A percentile compares a stretch with the other conserved stretches of the same genome.
phyloP scores from a whole-genome alignment of 2,113 vertebrate genomes.

The Harpagus bidentatus region DNA sequence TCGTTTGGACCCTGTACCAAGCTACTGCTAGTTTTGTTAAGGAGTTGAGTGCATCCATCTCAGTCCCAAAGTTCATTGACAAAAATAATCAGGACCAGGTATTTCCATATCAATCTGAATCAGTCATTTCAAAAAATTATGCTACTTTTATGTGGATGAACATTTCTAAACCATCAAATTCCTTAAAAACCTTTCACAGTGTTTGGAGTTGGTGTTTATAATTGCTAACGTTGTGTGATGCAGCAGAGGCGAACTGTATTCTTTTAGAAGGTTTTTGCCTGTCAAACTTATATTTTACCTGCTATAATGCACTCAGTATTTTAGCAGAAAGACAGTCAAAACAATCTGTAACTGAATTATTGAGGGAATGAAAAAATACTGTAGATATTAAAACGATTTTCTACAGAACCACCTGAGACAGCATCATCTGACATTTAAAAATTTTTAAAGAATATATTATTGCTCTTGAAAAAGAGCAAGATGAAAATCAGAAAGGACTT shows the following conservation, averaged over 20 bases:
- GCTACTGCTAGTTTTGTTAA: fast-evolving
- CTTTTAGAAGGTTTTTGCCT: neutral
- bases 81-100: neutral
- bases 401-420: neutral
- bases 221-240: neutral
- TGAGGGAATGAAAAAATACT: neutral
- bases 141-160: neutral
- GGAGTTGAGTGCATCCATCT: neutral
- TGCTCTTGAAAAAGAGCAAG: neutral
- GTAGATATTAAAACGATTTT: neutral
- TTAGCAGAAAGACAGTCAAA: neutral
- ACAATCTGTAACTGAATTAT: neutral
- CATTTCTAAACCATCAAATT: neutral
- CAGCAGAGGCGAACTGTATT: neutral
- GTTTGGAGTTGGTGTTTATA: neutral
- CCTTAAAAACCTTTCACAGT: neutral
- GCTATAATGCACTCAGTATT: neutral
- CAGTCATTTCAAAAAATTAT: neutral
- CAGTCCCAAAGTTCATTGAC: neutral
- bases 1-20: neutral
- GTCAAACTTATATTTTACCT: neutral
- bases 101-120: neutral
- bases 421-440: neutral
- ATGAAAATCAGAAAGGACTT: neutral
- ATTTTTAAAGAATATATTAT: neutral